Evolutionary conservation across 1,140 invertebrate species (phyloP).

Genomic region (Meloidogyne hapla): DNA sequence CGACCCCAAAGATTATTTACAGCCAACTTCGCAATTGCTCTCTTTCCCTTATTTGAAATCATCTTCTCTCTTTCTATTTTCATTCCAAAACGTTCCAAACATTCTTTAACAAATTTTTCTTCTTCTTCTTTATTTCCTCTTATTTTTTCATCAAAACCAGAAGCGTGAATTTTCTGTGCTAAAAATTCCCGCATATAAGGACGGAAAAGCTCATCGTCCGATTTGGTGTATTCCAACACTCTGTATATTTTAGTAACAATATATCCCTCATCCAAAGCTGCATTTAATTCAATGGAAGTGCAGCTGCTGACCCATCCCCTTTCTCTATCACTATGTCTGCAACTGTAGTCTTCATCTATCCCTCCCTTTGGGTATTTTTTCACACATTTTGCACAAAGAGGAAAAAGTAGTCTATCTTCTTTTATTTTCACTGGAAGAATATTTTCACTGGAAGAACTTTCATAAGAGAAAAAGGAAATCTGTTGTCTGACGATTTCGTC

Average conservation of each 20-base stretch:
- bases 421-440: slow-evolving; percentile 10
- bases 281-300: slow-evolving; percentile 15
- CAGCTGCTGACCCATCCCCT: slow-evolving; percentile 12
- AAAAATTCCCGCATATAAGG: slow-evolving; percentile 14
- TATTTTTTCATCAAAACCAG: not conserved
- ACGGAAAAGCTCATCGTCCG: slow-evolving; percentile 7
- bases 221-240: not conserved
- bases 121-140: slow-evolving; percentile 11
- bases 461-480: not conserved
- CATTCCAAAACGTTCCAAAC: slow-evolving; percentile 2
- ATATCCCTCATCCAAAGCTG: slow-evolving; percentile 9
- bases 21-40: not conserved
- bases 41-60: slow-evolving; percentile 2
- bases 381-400: not conserved
- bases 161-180: slow-evolving; percentile 11
- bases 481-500: not conserved
- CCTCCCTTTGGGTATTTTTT: slow-evolving; percentile 8
- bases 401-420: not conserved
- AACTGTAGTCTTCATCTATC: slow-evolving; percentile 8
- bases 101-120: slow-evolving; percentile 9
- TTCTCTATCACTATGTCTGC: slow-evolving; percentile 11
- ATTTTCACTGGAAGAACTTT: slow-evolving; percentile 11
- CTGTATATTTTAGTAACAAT: not conserved
- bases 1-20: not conserved
- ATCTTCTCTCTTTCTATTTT: slow-evolving; percentile 9